Evolutionary conservation across 2,113 vertebrate species (phyloP).

Genomic region (Phocoena sinus): DNA sequence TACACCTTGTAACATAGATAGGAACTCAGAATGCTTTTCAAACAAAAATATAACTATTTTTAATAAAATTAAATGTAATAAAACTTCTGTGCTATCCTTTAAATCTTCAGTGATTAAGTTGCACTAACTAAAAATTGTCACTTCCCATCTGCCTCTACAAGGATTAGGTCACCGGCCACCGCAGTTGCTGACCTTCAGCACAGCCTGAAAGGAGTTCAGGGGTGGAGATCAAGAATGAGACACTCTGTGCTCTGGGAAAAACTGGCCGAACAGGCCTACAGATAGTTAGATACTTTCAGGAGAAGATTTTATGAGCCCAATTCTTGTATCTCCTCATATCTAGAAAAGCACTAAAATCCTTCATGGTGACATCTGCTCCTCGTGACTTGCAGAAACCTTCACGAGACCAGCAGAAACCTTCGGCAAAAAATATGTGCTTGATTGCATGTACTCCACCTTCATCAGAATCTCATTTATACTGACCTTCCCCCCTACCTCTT

Average conservation of each 20-base stretch:
- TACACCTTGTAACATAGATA: neutral
- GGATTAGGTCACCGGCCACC: neutral
- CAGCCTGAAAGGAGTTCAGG: neutral
- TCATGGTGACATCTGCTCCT: neutral
- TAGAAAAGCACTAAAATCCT: neutral
- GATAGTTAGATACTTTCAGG: neutral
- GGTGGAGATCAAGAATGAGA: neutral
- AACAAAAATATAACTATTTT: neutral
- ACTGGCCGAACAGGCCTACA: neutral
- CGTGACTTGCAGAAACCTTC: neutral
- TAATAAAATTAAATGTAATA: neutral
- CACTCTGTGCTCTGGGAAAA: neutral
- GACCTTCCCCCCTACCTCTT: neutral
- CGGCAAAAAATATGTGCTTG: neutral
- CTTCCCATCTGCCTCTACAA: neutral
- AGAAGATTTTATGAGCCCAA: neutral
- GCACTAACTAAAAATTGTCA: neutral
- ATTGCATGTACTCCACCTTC: fast-evolving
- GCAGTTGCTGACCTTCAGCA: neutral
- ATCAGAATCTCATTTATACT: neutral
- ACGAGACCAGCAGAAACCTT: neutral
- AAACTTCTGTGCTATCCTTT: neutral
- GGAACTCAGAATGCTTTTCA: neutral
- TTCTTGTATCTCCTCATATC: neutral
- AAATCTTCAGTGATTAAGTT: neutral